Evolutionary conservation across 2,113 vertebrate species (phyloP), one percentile per base, ranked within the genome.

Genomic region (Thamnaconus septentrionalis): DNA sequence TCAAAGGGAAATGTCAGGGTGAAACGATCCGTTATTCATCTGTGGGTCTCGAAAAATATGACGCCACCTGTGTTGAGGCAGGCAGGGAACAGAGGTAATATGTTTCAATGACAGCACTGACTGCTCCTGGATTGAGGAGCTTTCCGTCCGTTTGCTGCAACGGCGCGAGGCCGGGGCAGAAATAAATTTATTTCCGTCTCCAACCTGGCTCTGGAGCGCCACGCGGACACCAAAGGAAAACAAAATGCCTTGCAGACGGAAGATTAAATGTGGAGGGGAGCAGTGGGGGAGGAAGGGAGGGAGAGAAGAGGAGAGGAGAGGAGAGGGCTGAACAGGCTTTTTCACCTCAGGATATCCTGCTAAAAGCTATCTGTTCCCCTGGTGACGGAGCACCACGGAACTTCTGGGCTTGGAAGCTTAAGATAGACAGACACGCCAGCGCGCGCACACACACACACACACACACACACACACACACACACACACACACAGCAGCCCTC

Each of bases 311-410:
- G 49, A 47, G 76, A 50, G 71, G 78, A 56, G 55, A 66, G 69
- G 53, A 61, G 41, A 41, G 53, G 67, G 11, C 50, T 59, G 64
- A 58, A 52, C 66, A 55, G 66, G 66, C 52, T 82, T 75, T 83
- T 79, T 59, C 71, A 85, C 81, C 79, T 81, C 71, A 31, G 84
- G 84, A 78, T 75, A 68, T 66, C 67, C 68, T 75, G 86, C 86
- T 85, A 86, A 89, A 89, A 89, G 85, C 87, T 80, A 71, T 87
- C 76, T 70, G 83, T 86, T 88, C 83, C 85, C 84, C 77, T 84
- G 82, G 81, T 82, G 87, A 85, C 56, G n/a, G 66, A 82, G 73
- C 57, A 66, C 53, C 64, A 75, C 45, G 11, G 60, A 69, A 59
- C 54, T 74, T 80, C 53, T 72, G 63, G 64, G 63, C 59, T 44